These are phyloP conservation scores for Cheilosia pagana DNA, from an alignment of 2,888 invertebrate species.

Conservation along the genomic window DNA sequence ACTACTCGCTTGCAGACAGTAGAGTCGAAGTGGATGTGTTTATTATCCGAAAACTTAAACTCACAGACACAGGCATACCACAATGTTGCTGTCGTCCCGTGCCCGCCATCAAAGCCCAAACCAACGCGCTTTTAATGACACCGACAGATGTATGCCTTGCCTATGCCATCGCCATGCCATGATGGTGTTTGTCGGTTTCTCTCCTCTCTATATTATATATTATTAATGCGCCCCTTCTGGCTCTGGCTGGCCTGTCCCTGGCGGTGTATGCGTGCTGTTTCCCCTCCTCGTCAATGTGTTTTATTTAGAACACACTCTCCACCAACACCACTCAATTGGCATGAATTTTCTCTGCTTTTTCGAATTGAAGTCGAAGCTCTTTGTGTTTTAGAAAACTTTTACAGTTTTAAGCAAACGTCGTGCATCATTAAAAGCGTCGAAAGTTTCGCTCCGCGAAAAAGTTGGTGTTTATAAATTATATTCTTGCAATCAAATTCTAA, in stretches of 20 bases:
- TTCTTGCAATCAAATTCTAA: constrained; percentile 66
- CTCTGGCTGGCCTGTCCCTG: neutral
- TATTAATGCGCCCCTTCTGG: neutral
- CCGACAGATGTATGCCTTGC: constrained; percentile 55
- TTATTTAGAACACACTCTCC: constrained; percentile 55
- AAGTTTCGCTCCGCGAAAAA: constrained; percentile 76
- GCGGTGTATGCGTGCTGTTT: constrained; percentile 31
- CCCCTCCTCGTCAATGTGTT: constrained; percentile 48
- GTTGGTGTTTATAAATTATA: constrained; percentile 73
- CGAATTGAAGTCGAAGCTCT: constrained; percentile 78
- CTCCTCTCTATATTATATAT: constrained; percentile 30
- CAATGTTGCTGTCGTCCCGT: constrained; percentile 5
- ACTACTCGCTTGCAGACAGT: neutral
- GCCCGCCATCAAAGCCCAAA: constrained; percentile 3
- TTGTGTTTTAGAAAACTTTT: constrained; percentile 77
- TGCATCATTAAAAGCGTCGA: constrained; percentile 79
- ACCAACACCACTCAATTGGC: constrained; percentile 13
- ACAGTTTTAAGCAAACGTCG: constrained; percentile 78
- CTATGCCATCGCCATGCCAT: neutral
- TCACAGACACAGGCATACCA: constrained; percentile 10
- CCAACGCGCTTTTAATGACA: constrained; percentile 59
- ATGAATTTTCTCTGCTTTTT: constrained; percentile 75
- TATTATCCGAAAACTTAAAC: constrained; percentile 26
- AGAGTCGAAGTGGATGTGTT: constrained; percentile 16
- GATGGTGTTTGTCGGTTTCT: constrained; percentile 27